Base-by-base conservation (phyloP, 2,888 invertebrate genomes). In the Acrobasis consociella region DNA sequence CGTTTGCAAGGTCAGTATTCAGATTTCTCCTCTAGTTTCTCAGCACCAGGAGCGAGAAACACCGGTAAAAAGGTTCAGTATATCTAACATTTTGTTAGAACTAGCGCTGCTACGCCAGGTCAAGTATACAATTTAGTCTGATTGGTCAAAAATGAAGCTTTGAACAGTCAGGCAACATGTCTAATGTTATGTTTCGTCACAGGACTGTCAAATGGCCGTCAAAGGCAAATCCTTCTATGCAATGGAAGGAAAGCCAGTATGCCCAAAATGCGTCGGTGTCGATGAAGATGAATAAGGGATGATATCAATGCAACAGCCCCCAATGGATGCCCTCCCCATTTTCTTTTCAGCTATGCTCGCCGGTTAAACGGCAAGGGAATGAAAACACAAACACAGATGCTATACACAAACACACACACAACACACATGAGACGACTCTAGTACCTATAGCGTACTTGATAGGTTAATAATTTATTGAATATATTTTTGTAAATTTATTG, bases 191-290 rank as follows among this genome's bases (percentile, higher is more conserved):
- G 65, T 81, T 83, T 83, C 74, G 75, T 82, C 81, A 82, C 94
- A 99, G 99, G 99, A 99, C 89, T 99, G 99, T 94, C 97, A 97
- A 94, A 95, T 95, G 81, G 93, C 98, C 70, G 98, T 99, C 73
- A 97, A 97, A 89, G 98, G 98, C 83, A 98, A 98, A 89, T 98
- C 98, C 68, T 99, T 99, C 94, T 99, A 98, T 93, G 98, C 98
- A 76, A 97, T 98, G 95, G 98, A 99, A 93, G 98, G 98, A 79
- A 97, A 97, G 89, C 99, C 98, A 50, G 98, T 98, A 83, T 99
- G 99, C 94, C 97, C 97, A 64, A 95, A 95, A 91, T 98, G 98
- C 93, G 97, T 97, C 85, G 98, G 98, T 78, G 96, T 97, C 73
- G 97, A 97, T 80, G 97, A 97, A 83, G 97, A 97, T 80, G 97